Evolutionary conservation across 1,140 invertebrate genomes (phyloP).

Genomic region (Dendrolimus kikuchii): DNA sequence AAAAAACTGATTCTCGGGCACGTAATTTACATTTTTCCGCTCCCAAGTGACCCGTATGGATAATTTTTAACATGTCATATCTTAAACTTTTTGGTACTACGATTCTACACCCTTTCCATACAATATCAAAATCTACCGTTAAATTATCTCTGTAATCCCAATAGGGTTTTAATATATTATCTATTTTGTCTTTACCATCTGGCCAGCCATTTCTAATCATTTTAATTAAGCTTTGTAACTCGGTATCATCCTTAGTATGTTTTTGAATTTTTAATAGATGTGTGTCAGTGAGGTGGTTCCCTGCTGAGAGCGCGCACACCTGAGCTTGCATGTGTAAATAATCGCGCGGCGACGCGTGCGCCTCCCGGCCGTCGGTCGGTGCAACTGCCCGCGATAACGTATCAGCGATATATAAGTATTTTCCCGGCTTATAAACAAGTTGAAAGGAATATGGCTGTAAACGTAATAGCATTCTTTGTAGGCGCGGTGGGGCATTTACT

Average conservation of each 20-base stretch:
- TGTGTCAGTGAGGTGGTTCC: conserved; percentile 12
- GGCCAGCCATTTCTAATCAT: background rate
- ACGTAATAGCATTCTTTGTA: conserved; percentile 42
- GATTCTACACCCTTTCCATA: conserved; percentile 25
- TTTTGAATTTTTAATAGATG: conserved; percentile 12
- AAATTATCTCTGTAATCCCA: conserved; percentile 9
- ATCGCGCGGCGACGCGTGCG: background rate
- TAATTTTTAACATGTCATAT: conserved; percentile 27
- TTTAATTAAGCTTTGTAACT: background rate
- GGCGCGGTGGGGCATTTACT: conserved; percentile 7
- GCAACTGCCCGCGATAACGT: conserved; percentile 25
- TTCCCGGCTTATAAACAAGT: conserved; percentile 37
- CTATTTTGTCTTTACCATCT: background rate
- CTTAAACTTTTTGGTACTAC: conserved; percentile 23
- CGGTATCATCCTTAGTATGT: background rate
- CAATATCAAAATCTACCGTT: conserved; percentile 26
- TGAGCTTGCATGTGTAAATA: background rate
- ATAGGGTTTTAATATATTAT: background rate
- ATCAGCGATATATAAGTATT: conserved; percentile 33
- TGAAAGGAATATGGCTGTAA: conserved; percentile 38
- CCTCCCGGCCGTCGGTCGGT: conserved; percentile 16
- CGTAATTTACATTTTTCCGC: conserved; percentile 14
- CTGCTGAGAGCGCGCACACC: background rate
- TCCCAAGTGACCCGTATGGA: conserved; percentile 12
- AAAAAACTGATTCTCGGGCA: conserved; percentile 14